Conservation (phyloP, 2,113 vertebrate genomes). For the Mustela lutreola region DNA sequence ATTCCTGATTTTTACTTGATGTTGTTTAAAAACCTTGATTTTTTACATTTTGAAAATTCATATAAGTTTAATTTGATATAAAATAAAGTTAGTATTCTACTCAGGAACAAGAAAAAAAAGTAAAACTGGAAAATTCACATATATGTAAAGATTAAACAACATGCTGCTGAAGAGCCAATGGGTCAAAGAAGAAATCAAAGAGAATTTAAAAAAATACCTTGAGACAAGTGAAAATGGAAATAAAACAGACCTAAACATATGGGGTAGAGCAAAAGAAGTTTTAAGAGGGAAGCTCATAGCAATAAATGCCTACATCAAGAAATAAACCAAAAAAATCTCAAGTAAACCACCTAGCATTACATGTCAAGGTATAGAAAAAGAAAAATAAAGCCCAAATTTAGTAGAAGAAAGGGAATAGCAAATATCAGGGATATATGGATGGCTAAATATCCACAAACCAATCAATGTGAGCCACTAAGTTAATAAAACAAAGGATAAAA, state of each 20-base stretch:
- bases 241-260: not conserved
- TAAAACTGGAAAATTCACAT: not conserved
- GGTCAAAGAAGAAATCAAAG: not conserved
- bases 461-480: not conserved
- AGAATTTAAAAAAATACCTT: not conserved
- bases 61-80: conserved; percentile 59
- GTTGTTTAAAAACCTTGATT: conserved; percentile 36
- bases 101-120: conserved; percentile 21
- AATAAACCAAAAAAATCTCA: not conserved
- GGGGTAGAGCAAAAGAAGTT: not conserved
- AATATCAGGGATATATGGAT: not conserved
- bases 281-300: not conserved
- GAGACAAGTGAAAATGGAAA: not conserved
- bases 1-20: conserved; percentile 62
- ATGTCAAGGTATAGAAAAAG: not conserved
- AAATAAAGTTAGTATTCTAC: conserved; percentile 65
- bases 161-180: not conserved
- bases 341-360: not conserved
- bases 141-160: too few relatives aligned
- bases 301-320: not conserved
- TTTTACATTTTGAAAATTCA: conserved; percentile 65
- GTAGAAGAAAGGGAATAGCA: not conserved
- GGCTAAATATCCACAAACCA: not conserved
- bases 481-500: not conserved
- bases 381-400: not conserved